Percentiles rank a stretch among this genome's conserved stretches.
Evolutionary conservation across 2,113 vertebrate genomes (phyloP).

Genomic region (Cyprinodon brontotheroides): DNA sequence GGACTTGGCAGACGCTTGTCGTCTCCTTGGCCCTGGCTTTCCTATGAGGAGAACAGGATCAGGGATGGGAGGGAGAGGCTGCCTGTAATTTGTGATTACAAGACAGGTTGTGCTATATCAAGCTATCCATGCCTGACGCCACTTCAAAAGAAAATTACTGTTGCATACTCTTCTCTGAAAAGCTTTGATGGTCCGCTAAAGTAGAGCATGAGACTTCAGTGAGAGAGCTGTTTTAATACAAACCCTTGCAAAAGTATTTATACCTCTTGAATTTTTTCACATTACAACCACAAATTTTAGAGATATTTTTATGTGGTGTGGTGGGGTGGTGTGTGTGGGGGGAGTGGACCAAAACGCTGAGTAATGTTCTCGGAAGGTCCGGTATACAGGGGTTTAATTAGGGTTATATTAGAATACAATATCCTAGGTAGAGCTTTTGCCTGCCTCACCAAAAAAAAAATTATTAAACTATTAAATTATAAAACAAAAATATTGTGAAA

Average conservation of each 20-base stretch:
- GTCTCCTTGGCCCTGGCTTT: slow-evolving; percentile 60
- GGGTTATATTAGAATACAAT: too few relatives aligned
- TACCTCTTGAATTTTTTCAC: neutral
- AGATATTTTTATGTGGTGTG: too few relatives aligned
- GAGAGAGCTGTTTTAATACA: neutral
- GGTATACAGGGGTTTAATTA: too few relatives aligned
- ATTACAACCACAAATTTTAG: neutral
- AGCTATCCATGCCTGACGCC: slow-evolving; percentile 32
- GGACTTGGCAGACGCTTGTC: slow-evolving; percentile 65
- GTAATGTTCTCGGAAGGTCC: too few relatives aligned
- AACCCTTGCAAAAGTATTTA: neutral
- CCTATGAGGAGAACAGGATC: slow-evolving; percentile 52
- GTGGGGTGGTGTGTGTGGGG: too few relatives aligned
- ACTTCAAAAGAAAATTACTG: slow-evolving; percentile 50
- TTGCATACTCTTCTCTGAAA: slow-evolving; percentile 16
- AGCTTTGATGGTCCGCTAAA: slow-evolving; percentile 37
- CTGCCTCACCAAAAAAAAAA: too few relatives aligned
- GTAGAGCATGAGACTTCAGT: slow-evolving; percentile 12
- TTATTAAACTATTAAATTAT: too few relatives aligned
- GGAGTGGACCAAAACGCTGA: too few relatives aligned
- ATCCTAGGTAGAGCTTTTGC: too few relatives aligned
- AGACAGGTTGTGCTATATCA: slow-evolving; percentile 63
- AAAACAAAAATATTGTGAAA: too few relatives aligned
- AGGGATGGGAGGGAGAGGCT: slow-evolving; percentile 46
- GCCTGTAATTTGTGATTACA: slow-evolving; percentile 72